Evolutionary conservation across 1,140 invertebrate genomes (phyloP).

Genomic region (Scaptomyza hsui): DNA sequence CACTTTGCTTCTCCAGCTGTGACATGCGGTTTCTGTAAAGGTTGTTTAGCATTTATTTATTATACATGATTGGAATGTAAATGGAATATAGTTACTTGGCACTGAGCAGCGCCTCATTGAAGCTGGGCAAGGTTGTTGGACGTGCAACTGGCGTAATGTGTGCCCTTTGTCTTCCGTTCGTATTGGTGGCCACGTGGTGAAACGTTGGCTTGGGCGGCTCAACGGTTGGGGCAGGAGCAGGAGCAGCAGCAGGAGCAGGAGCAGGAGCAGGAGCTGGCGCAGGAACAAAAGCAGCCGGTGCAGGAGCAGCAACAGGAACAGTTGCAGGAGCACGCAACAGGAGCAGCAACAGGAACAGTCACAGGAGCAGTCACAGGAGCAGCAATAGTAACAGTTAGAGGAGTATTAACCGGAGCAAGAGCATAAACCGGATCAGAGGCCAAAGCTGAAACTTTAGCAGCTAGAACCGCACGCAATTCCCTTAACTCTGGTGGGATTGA

Average conservation of each 20-base stretch:
- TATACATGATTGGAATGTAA: too few relatives aligned
- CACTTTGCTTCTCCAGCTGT: constrained; percentile 76
- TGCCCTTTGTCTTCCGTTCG: not conserved
- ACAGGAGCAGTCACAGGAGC: not conserved
- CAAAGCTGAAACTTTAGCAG: too few relatives aligned
- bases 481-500: too few relatives aligned
- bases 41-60: too few relatives aligned
- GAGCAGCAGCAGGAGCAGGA: not conserved
- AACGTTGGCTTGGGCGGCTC: constrained; percentile 11
- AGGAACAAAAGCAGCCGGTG: not conserved
- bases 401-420: not conserved
- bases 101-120: constrained; percentile 51
- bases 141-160: not conserved
- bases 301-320: not conserved
- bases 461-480: too few relatives aligned
- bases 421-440: not conserved
- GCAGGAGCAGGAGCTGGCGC: not conserved
- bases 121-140: constrained; percentile 20
- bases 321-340: too few relatives aligned
- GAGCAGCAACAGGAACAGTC: not conserved
- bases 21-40: constrained; percentile 65
- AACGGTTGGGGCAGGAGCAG: not conserved
- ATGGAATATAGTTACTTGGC: constrained; percentile 50
- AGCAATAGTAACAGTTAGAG: not conserved
- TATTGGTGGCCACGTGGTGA: constrained; percentile 40